Evolutionary conservation across 2,888 invertebrate genomes (phyloP).

Genomic region (Galerucella pusilla): DNA sequence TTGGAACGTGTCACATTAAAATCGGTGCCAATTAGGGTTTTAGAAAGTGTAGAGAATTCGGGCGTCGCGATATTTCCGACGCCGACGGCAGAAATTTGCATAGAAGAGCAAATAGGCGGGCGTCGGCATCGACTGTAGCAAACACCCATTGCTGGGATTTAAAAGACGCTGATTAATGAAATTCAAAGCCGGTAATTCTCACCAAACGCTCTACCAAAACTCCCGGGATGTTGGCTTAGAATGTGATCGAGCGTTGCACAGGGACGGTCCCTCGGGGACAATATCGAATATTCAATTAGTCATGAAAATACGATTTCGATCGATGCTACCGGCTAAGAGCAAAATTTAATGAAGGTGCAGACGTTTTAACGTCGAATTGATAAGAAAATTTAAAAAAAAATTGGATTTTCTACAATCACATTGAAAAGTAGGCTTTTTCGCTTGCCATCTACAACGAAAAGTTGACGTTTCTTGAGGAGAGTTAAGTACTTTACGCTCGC

Average conservation of each 20-base stretch:
- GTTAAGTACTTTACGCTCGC: too few relatives aligned
- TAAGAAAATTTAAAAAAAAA: too few relatives aligned
- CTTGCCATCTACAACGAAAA: too few relatives aligned
- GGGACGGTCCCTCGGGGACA: conserved; percentile 17
- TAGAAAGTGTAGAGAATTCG: conserved; percentile 4
- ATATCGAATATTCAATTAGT: conserved; percentile 17
- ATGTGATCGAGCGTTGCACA: conserved; percentile 48
- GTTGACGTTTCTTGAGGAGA: too few relatives aligned
- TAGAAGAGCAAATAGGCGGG: conserved; percentile 50
- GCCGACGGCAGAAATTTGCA: conserved; percentile 28
- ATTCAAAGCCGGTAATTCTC: conserved; percentile 76
- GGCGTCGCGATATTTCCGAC: conserved; percentile 14
- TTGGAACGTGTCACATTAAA: conserved; percentile 4
- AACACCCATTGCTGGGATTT: conserved; percentile 66
- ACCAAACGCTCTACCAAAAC: conserved; percentile 70
- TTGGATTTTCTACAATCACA: too few relatives aligned
- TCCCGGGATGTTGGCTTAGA: conserved; percentile 64
- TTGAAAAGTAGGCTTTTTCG: too few relatives aligned
- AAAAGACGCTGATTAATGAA: conserved; percentile 77
- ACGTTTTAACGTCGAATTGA: too few relatives aligned
- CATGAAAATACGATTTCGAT: conserved; percentile 15
- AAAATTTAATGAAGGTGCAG: not conserved
- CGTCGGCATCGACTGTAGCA: conserved; percentile 57
- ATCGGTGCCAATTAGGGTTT: not conserved
- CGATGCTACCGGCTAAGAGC: not conserved